phyloP scores from a whole-genome alignment of 2,888 invertebrate species.

The Pteria penguin region DNA sequence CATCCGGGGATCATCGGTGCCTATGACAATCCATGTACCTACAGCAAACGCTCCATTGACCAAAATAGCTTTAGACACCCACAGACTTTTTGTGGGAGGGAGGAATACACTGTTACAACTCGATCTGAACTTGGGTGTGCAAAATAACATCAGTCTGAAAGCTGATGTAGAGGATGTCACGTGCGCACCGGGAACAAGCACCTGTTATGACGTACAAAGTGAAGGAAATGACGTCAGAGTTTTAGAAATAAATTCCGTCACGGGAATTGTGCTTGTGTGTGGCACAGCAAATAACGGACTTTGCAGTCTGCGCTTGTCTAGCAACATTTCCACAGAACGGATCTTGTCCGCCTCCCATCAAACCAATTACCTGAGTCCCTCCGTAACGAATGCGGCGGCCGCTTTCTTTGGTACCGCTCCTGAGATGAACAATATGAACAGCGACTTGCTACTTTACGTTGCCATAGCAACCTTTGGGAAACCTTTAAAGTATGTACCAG shows the following conservation, averaged over 20 bases:
- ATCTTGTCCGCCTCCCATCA: not conserved
- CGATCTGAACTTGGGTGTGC: not conserved
- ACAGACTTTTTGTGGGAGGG: not conserved
- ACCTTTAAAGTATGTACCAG: conserved; percentile 18
- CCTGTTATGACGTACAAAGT: too few relatives aligned
- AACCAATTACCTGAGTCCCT: conserved; percentile 28
- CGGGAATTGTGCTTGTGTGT: conserved; percentile 28
- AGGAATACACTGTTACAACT: not conserved
- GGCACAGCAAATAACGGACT: conserved; percentile 37
- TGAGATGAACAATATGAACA: not conserved
- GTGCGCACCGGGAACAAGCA: too few relatives aligned
- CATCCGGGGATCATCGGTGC: not conserved
- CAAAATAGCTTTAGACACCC: not conserved
- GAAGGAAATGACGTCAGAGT: conserved; percentile 29
- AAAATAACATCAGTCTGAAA: not conserved
- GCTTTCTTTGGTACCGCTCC: conserved; percentile 32
- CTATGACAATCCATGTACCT: not conserved
- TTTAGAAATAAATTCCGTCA: conserved; percentile 28
- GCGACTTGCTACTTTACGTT: conserved; percentile 32
- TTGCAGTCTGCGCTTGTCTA: conserved; percentile 20
- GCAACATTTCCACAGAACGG: conserved; percentile 23
- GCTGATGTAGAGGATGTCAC: too few relatives aligned
- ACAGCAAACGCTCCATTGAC: not conserved
- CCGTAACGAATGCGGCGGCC: conserved; percentile 8
- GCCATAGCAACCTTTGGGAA: conserved; percentile 32